Evolutionary conservation across 2,888 invertebrate species (phyloP).

Genomic region (Drosophila meridionalis): DNA sequence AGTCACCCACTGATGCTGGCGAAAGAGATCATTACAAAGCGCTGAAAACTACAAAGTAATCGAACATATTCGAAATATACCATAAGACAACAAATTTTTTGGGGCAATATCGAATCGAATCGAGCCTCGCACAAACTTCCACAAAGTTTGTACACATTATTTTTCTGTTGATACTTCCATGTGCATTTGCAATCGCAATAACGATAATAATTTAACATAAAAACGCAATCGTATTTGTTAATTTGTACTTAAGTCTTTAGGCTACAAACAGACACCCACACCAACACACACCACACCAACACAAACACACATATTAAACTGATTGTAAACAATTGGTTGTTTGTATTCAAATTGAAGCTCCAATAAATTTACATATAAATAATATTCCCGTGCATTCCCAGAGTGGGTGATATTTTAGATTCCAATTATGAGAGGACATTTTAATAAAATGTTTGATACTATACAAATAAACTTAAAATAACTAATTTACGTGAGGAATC

Average conservation of each 20-base stretch:
- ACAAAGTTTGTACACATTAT: conserved; percentile 38
- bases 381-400: not conserved
- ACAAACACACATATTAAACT: conserved; percentile 33
- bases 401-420: not conserved
- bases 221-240: conserved; percentile 63
- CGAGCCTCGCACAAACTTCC: conserved; percentile 50
- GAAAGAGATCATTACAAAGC: conserved; percentile 95
- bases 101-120: conserved; percentile 24
- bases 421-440: not conserved
- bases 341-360: conserved; percentile 57
- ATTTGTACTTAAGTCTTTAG: conserved; percentile 72
- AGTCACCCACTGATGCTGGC: conserved; percentile 94
- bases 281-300: not conserved
- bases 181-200: conserved; percentile 55
- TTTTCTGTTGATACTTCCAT: conserved; percentile 57
- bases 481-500: not conserved
- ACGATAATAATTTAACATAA: conserved; percentile 63
- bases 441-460: not conserved
- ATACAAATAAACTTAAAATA: not conserved
- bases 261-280: conserved; percentile 9
- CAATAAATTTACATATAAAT: conserved; percentile 57
- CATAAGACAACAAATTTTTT: conserved; percentile 32
- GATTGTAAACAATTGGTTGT: conserved; percentile 33
- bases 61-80: conserved; percentile 32
- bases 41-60: conserved; percentile 87